Evolutionary conservation across 1,140 invertebrate genomes (phyloP), one percentile per base, ranked within the genome.

Genomic region (Drosophila mayri): DNA sequence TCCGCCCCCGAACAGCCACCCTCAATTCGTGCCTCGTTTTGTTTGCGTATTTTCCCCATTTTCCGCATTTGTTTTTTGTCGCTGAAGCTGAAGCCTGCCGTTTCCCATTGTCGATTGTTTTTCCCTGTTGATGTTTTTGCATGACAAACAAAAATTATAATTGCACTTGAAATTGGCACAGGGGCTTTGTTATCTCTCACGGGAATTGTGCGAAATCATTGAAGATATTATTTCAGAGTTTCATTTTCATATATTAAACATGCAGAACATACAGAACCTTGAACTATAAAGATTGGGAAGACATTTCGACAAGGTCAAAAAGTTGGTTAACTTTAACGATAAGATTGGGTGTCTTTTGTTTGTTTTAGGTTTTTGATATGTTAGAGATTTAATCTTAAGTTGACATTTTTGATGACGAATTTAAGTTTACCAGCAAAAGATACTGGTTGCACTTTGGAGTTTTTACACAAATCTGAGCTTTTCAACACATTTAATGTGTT

Each of bases 131-230:
- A 60, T 86, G 68, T 83, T 75, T 77, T 88, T 80, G 84, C 84
- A 87, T 87, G 84, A 87, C 84, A 87, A 87, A 84, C 84, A 88
- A 88, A 83, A 87, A 87, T 87, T 87, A 87, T 83, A 87, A 87
- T 87, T 87, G 84, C 84, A 87, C 84, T 87, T 83, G 80, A 87
- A 88, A 83, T 77, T 83, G 79, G 72, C 76, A 88, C 79, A 74
- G 41, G 35, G 41, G 14, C 9, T 67, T 49, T 77, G 58, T 77
- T 76, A 70, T 77, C 75, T 62, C 41, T 12, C 50, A 60, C 68
- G 68, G 63, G 63, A 76, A 60, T 54, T 59, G 38, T 67, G 74
- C 63, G 55, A 55, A 66, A 60, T 76, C 46, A 76, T 58, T 43
- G 40, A n/a, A 35, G 47, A 47, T 22, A 73, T 73, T 73, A 74